phyloP scores from a whole-genome alignment of 1,140 invertebrate species.

The Cotesia vestalis region DNA sequence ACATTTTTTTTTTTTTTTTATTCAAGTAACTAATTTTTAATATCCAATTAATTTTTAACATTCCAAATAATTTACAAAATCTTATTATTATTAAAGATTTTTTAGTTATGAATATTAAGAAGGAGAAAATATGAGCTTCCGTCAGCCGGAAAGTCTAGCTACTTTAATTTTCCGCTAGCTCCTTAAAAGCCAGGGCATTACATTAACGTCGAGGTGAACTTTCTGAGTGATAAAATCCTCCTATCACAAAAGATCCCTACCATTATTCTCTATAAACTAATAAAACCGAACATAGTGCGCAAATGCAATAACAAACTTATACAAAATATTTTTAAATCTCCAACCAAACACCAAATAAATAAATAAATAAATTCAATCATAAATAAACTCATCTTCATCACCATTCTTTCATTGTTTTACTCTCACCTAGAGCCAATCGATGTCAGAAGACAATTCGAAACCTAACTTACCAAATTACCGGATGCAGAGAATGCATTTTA shows the following conservation, averaged over 20 bases:
- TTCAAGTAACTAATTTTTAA: no score
- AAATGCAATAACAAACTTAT: not conserved
- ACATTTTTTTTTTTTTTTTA: not conserved
- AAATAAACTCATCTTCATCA: no score
- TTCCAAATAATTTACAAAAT: not conserved
- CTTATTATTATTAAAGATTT: slow-evolving; percentile 36
- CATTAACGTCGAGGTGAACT: slow-evolving; percentile 37
- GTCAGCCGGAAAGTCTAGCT: slow-evolving; percentile 48
- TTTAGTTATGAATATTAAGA: slow-evolving; percentile 54
- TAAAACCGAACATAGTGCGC: no score
- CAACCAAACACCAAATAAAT: no score
- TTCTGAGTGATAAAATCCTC: slow-evolving; percentile 38
- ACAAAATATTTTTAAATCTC: no score
- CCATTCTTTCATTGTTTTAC: no score
- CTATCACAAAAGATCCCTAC: not conserved
- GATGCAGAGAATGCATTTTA: no score
- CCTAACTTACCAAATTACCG: no score
- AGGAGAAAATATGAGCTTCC: slow-evolving; percentile 48
- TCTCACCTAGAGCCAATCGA: no score
- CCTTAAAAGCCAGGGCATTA: slow-evolving; percentile 37
- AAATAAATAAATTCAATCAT: no score
- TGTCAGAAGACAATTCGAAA: no score
- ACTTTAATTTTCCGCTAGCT: slow-evolving; percentile 57
- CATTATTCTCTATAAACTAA: not conserved
- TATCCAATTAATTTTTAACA: no score